A percentile compares a stretch with the other conserved stretches of the same genome.
These are phyloP conservation scores for Probosciger aterrimus DNA, from an alignment of 2,113 vertebrate species.

Conservation along the genomic window DNA sequence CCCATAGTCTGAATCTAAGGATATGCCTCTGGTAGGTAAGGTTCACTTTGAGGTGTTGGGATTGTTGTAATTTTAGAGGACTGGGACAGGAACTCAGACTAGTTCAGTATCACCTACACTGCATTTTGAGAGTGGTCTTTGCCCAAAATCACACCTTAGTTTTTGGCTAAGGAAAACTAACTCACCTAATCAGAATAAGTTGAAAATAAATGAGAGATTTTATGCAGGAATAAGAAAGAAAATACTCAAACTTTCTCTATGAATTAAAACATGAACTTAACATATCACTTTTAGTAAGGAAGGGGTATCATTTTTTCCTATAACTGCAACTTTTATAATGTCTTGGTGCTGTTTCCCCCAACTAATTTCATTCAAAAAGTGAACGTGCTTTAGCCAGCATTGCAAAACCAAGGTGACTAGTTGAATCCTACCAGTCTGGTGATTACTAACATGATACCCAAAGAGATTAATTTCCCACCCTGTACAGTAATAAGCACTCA, in stretches of 20 bases:
- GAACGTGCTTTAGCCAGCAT: neutral
- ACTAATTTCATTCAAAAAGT: neutral
- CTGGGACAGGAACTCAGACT: neutral
- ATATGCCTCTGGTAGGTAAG: neutral
- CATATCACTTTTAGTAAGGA: neutral
- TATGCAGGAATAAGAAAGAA: neutral
- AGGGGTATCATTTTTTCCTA: neutral
- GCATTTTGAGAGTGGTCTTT: neutral
- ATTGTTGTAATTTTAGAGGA: neutral
- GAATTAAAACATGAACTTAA: neutral
- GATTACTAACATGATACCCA: neutral
- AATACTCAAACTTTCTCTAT: neutral
- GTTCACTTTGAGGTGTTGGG: neutral
- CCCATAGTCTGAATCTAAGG: neutral
- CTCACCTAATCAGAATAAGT: neutral
- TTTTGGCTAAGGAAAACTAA: neutral
- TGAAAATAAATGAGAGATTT: neutral
- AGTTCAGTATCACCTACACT: neutral
- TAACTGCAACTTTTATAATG: neutral
- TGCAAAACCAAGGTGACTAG: neutral
- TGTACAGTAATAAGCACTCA: neutral
- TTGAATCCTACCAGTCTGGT: neutral
- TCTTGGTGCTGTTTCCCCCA: neutral
- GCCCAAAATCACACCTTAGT: rapidly evolving
- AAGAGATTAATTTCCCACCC: neutral